These are phyloP conservation scores for Nothocercus nigrocapillus DNA, from an alignment of 2,113 vertebrate species.

Conservation along the genomic window DNA sequence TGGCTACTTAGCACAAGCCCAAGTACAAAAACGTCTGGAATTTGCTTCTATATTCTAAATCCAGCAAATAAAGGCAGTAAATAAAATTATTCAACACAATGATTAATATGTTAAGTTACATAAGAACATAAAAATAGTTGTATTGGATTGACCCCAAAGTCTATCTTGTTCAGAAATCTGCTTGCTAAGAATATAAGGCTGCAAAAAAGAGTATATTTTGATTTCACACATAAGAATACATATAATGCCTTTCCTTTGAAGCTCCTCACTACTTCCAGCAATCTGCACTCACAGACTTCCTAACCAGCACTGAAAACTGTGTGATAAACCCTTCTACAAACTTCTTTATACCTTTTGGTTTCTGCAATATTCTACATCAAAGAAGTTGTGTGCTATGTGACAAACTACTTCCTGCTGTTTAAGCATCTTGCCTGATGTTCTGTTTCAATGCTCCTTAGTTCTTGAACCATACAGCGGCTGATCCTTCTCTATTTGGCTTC, in stretches of 20 bases:
- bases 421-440: not conserved
- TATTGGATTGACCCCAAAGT: not conserved
- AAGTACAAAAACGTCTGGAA: not conserved
- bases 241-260: not conserved
- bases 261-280: not conserved
- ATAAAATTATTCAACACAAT: not conserved
- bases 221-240: not conserved
- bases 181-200: not conserved
- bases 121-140: not conserved
- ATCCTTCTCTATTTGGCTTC: not conserved
- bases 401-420: not conserved
- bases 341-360: not conserved
- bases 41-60: not conserved
- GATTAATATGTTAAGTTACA: not conserved
- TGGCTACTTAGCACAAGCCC: not conserved
- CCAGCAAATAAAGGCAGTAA: not conserved
- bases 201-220: not conserved
- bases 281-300: not conserved
- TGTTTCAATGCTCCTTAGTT: not conserved
- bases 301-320: not conserved
- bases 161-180: not conserved
- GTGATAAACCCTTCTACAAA: not conserved
- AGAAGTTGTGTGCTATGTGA: not conserved
- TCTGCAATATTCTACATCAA: not conserved
- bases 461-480: not conserved